Conservation (phyloP, 2,797 vertebrate species). For the Falco novaeseelandiae region DNA sequence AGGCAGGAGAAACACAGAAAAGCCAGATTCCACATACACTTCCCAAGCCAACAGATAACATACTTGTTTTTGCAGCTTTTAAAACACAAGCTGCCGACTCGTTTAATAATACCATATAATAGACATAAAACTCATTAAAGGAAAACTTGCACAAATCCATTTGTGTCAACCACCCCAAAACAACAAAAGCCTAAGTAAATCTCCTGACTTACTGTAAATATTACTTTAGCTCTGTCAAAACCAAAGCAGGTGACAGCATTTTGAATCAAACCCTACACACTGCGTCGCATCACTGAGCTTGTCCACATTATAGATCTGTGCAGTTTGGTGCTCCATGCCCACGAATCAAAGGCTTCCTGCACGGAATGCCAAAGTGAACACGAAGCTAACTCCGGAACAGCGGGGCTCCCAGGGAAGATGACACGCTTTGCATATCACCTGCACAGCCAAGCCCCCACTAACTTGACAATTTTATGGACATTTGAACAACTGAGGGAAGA, state of each 20-base stretch:
- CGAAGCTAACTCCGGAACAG: neutral
- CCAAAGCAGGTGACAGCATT: neutral
- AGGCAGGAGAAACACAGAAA: neutral
- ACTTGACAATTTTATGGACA: neutral
- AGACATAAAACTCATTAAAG: neutral
- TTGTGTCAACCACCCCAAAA: neutral
- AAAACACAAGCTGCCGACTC: neutral
- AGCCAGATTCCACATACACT: neutral
- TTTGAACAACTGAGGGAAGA: neutral
- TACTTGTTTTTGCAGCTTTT: accelerated
- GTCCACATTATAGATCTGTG: neutral
- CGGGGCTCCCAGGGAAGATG: neutral
- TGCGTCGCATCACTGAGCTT: neutral
- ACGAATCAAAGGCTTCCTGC: neutral
- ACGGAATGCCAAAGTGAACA: accelerated
- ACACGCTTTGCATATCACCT: accelerated
- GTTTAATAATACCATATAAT: neutral
- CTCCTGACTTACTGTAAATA: neutral
- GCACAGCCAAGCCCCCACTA: neutral
- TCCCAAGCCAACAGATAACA: accelerated
- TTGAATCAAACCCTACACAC: neutral
- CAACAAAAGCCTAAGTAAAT: neutral
- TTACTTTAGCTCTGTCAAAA: neutral
- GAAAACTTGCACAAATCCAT: neutral
- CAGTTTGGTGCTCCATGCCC: neutral